A percentile compares a stretch with the other conserved stretches of the same genome.
Conservation (phyloP, 2,888 invertebrate species). For the Aporophyla lueneburgensis region DNA sequence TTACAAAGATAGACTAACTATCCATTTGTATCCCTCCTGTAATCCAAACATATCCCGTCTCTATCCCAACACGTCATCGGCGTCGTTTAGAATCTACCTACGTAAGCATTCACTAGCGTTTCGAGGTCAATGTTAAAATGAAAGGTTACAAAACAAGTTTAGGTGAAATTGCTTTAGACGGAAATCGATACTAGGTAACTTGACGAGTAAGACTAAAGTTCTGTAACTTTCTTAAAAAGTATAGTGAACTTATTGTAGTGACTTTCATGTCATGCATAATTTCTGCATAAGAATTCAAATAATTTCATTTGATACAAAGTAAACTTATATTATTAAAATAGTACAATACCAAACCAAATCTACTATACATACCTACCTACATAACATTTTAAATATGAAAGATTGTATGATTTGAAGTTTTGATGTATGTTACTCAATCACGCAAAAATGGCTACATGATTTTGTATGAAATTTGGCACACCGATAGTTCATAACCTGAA, state of each 20-base stretch:
- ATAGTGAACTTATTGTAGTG: not conserved
- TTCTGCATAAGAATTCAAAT: too few species aligned
- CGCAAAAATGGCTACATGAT: too few species aligned
- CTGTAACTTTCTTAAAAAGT: conserved; percentile 14
- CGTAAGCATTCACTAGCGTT: conserved; percentile 36
- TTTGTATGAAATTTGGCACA: too few species aligned
- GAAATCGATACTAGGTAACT: conserved; percentile 57
- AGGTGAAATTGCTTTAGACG: conserved; percentile 44
- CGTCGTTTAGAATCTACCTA: conserved; percentile 13
- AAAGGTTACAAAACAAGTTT: conserved; percentile 62
- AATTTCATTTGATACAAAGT: too few species aligned
- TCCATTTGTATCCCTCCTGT: not conserved
- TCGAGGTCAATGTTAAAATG: conserved; percentile 68
- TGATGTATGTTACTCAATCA: too few species aligned
- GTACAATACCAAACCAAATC: too few species aligned
- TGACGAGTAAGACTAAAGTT: conserved; percentile 23
- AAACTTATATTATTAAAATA: too few species aligned
- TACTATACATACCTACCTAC: too few species aligned
- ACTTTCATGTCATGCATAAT: too few species aligned
- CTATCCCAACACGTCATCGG: not conserved
- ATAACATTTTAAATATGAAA: too few species aligned
- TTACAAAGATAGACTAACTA: not conserved
- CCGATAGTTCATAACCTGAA: too few species aligned
- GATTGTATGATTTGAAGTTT: too few species aligned
- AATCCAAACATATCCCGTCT: not conserved